Evolutionary conservation across 2,113 vertebrate genomes (phyloP).

Genomic region (Tricholaema leucomelas): DNA sequence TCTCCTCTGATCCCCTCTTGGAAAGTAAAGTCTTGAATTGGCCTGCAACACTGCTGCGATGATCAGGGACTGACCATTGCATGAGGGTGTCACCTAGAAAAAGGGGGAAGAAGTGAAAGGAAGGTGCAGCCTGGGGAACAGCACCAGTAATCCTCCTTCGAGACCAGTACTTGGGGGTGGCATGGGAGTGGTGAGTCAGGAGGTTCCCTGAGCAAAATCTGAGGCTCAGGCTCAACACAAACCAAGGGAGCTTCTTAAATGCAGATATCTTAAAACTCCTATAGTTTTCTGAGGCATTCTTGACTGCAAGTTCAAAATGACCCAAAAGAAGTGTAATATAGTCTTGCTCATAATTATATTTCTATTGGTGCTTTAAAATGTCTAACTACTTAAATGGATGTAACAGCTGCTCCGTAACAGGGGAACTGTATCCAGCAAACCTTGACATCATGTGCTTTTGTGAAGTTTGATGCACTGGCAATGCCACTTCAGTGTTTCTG

Average conservation of each 20-base stretch:
- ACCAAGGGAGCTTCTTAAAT: not conserved
- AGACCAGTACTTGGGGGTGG: not conserved
- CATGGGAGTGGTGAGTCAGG: not conserved
- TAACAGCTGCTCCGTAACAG: not conserved
- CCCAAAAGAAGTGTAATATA: not conserved
- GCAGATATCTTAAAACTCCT: not conserved
- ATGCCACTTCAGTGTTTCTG: constrained; percentile 23
- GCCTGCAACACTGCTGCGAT: not conserved
- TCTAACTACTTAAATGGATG: not conserved
- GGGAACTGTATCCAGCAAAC: not conserved
- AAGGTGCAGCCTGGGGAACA: accelerated
- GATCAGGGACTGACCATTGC: accelerated
- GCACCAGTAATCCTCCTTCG: not conserved
- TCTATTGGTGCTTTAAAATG: not conserved
- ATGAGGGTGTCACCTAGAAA: not conserved
- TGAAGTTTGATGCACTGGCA: constrained; percentile 21
- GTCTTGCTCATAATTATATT: not conserved
- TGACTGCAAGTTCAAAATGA: not conserved
- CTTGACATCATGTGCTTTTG: constrained; percentile 29
- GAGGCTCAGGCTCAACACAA: not conserved
- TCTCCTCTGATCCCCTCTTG: not conserved
- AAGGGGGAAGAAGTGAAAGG: not conserved
- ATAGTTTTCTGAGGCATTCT: not conserved
- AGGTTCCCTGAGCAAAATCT: not conserved
- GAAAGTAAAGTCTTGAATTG: not conserved